Conservation (phyloP, 2,888 invertebrate species). For the Amiota mariae region DNA sequence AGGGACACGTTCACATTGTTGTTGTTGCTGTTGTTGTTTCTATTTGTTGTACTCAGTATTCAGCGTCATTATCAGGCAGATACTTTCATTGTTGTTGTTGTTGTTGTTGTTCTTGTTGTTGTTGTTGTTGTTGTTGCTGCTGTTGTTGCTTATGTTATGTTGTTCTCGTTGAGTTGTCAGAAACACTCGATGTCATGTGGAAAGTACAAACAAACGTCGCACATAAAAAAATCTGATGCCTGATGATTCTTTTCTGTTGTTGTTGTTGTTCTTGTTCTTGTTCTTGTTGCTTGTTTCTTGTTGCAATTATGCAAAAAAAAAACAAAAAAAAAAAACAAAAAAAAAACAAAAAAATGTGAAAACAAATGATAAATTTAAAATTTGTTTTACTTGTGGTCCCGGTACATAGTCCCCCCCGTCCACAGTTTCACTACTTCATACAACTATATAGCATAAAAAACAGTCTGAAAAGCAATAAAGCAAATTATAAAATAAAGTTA, state of each 20-base stretch:
- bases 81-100: conserved; percentile 6
- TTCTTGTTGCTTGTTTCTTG: not conserved
- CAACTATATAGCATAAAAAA: too few species aligned
- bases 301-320: not conserved
- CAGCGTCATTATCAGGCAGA: not conserved
- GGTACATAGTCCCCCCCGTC: not conserved
- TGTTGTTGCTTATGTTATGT: conserved; percentile 4
- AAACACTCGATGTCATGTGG: conserved; percentile 19
- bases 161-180: conserved; percentile 16
- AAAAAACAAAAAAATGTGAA: too few species aligned
- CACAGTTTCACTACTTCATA: conserved; percentile 40
- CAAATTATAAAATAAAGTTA: conserved; percentile 66
- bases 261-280: too few species aligned
- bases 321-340: not conserved
- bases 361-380: conserved; percentile 35
- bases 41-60: conserved; percentile 13
- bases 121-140: not conserved
- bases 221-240: conserved; percentile 1
- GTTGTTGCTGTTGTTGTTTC: too few species aligned
- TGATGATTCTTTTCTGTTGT: conserved; percentile 6
- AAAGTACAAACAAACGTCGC: not conserved
- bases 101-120: not conserved
- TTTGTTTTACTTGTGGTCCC: conserved; percentile 41
- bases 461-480: conserved; percentile 58
- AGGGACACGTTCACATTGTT: conserved; percentile 43